Conservation (phyloP, 2,888 invertebrate species). For the Tuberolachnus salignus region DNA sequence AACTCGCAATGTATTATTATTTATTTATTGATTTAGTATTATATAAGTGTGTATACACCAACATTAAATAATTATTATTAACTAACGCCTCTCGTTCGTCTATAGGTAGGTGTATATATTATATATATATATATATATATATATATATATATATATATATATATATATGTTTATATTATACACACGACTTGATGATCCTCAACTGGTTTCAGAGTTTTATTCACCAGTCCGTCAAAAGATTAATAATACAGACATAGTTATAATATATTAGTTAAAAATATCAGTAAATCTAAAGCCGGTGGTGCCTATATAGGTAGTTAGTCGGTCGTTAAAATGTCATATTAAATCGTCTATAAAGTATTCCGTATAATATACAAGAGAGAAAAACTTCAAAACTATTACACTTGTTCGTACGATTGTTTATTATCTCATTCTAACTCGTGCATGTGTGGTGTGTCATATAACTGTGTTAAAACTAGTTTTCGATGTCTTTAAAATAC, state of each 20-base stretch:
- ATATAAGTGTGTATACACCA: too few relatives aligned
- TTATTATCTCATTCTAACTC: conserved; percentile 38
- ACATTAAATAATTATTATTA: too few relatives aligned
- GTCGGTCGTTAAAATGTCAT: conserved; percentile 43
- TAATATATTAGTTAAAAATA: background rate
- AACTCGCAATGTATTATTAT: too few relatives aligned
- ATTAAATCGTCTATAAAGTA: conserved; percentile 12
- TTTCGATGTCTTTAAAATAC: conserved; percentile 48
- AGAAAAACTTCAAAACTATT: conserved; percentile 33
- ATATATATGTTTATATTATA: background rate
- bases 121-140: too few relatives aligned
- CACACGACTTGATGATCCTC: background rate
- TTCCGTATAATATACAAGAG: conserved; percentile 1
- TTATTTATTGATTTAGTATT: too few relatives aligned
- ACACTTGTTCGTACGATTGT: conserved; percentile 44
- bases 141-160: background rate
- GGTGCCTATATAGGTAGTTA: conserved; percentile 10
- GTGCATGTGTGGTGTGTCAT: conserved; percentile 19
- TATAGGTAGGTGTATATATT: too few relatives aligned
- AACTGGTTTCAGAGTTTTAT: background rate
- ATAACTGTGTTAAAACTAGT: conserved; percentile 42
- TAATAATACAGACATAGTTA: conserved; percentile 2
- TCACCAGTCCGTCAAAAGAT: conserved; percentile 9
- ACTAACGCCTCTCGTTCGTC: too few relatives aligned
- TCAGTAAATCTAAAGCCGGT: conserved; percentile 4